These are phyloP conservation scores for Rosalia funebris DNA, from an alignment of 2,888 invertebrate species.

Conservation along the genomic window DNA sequence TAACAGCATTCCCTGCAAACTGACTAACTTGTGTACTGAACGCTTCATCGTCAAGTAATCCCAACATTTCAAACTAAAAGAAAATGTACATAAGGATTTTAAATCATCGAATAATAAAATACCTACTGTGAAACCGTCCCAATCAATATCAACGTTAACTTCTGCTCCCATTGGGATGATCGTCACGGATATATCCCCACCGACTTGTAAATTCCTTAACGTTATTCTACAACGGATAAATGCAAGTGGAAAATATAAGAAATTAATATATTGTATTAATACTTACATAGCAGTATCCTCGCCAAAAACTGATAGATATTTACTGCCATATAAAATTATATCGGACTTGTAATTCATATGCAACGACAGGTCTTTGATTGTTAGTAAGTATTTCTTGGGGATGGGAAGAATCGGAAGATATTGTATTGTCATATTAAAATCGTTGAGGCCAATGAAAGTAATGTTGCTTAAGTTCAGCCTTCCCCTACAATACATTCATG, in stretches of 20 bases:
- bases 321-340: neutral
- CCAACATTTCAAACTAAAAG: slow-evolving; percentile 9
- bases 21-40: slow-evolving; percentile 3
- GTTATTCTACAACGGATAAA: slow-evolving; percentile 7
- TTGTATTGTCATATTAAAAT: neutral
- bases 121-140: neutral
- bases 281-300: slow-evolving; percentile 8
- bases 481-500: slow-evolving; percentile 4
- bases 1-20: neutral
- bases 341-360: slow-evolving; percentile 5
- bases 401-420: neutral
- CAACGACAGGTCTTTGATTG: neutral
- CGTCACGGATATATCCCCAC: neutral
- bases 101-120: no score
- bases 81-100: no score
- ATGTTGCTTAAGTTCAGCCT: neutral
- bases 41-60: slow-evolving; percentile 7
- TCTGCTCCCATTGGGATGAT: neutral
- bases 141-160: neutral
- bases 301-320: slow-evolving; percentile 3
- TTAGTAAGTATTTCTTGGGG: neutral
- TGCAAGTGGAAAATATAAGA: no score
- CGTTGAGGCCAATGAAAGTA: slow-evolving; percentile 4
- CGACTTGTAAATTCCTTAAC: slow-evolving; percentile 4
- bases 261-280: no score